These are phyloP conservation scores for Euzophera pinguis DNA, from an alignment of 2,888 invertebrate genomes.

Conservation along the genomic window DNA sequence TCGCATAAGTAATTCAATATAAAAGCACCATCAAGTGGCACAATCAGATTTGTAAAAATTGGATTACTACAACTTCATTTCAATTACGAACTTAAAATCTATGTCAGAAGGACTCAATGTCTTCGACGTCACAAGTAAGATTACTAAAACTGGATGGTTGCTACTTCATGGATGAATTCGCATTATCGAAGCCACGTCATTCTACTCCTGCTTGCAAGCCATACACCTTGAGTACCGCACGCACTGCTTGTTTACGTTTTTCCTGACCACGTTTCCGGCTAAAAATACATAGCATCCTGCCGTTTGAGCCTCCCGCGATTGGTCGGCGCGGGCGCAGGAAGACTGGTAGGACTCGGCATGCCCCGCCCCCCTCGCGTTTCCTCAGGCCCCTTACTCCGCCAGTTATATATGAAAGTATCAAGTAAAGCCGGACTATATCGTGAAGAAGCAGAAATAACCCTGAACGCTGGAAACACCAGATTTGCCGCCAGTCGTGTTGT, in stretches of 20 bases:
- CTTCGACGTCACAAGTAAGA: too few species aligned
- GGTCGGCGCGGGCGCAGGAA: conserved; percentile 66
- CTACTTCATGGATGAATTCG: conserved; percentile 2
- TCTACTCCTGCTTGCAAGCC: conserved; percentile 13
- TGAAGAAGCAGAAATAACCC: conserved; percentile 76
- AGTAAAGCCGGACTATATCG: conserved; percentile 57
- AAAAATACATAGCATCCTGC: conserved; percentile 78
- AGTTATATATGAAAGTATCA: conserved; percentile 65
- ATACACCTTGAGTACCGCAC: conserved; percentile 45
- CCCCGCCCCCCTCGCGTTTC: conserved; percentile 35
- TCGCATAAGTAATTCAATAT: too few species aligned
- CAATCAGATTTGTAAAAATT: too few species aligned
- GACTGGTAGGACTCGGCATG: conserved; percentile 54
- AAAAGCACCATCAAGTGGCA: too few species aligned
- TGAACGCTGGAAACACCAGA: conserved; percentile 71
- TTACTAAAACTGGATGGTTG: not conserved
- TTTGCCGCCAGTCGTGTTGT: conserved; percentile 75
- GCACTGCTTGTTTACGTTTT: conserved; percentile 74
- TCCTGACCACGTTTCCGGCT: conserved; percentile 73
- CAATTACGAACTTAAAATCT: too few species aligned
- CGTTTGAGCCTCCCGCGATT: conserved; percentile 74
- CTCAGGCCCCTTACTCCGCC: conserved; percentile 39
- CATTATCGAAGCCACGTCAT: conserved; percentile 3
- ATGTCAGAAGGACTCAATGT: too few species aligned
- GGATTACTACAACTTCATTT: too few species aligned